Evolutionary conservation across 2,888 invertebrate species (phyloP).

Genomic region (Mythimna albipuncta): DNA sequence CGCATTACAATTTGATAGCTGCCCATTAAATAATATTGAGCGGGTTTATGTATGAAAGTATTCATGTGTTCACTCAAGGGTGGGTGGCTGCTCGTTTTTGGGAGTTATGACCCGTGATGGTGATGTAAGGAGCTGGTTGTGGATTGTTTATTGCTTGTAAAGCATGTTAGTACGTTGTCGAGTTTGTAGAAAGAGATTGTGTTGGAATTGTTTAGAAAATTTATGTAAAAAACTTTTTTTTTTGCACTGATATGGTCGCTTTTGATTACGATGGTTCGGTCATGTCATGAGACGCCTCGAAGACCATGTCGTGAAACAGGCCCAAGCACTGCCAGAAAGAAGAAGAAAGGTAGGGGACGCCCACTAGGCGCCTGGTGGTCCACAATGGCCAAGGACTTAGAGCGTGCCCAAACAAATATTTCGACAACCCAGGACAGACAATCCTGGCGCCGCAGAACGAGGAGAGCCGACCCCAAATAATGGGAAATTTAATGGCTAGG

Average conservation of each 20-base stretch:
- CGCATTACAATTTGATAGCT: slow-evolving; percentile 55
- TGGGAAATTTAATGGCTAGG: too few relatives aligned
- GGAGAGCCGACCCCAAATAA: too few relatives aligned
- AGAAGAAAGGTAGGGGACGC: too few relatives aligned
- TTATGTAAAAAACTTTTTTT: not conserved
- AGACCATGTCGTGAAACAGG: too few relatives aligned
- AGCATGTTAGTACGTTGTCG: slow-evolving; percentile 6
- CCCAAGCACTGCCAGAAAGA: too few relatives aligned
- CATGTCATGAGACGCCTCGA: too few relatives aligned
- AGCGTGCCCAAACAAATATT: too few relatives aligned
- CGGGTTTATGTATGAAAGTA: slow-evolving; percentile 51
- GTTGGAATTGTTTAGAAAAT: not conserved
- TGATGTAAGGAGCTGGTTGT: slow-evolving; percentile 39
- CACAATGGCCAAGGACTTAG: too few relatives aligned
- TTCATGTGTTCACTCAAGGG: slow-evolving; percentile 55
- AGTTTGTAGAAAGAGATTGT: slow-evolving; percentile 1
- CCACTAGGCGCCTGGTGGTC: too few relatives aligned
- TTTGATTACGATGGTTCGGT: too few relatives aligned
- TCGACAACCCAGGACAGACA: too few relatives aligned
- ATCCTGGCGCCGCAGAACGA: too few relatives aligned
- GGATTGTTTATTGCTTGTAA: slow-evolving; percentile 7
- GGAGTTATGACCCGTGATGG: slow-evolving; percentile 56
- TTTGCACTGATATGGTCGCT: not conserved
- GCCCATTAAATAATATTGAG: slow-evolving; percentile 61
- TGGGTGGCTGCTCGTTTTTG: slow-evolving; percentile 28